phyloP scores from a whole-genome alignment of 2,888 invertebrate genomes.

The Drosophila macrospina region DNA sequence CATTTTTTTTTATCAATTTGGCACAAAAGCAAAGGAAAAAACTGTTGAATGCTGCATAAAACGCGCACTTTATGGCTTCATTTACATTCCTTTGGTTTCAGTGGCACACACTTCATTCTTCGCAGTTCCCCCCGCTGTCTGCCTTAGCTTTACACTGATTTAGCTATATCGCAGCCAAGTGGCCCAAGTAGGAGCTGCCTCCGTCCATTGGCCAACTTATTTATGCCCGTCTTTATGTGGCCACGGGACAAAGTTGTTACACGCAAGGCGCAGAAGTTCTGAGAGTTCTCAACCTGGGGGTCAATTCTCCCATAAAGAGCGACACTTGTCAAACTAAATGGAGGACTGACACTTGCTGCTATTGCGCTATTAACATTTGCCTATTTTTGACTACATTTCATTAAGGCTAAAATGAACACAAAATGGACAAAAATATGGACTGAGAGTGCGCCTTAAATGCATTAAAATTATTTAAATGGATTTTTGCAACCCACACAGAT shows the following conservation, averaged over 20 bases:
- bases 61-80: constrained; percentile 75
- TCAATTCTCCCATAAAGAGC: constrained; percentile 58
- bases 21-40: constrained; percentile 24
- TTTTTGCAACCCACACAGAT: constrained; percentile 5
- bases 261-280: constrained; percentile 20
- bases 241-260: constrained; percentile 19
- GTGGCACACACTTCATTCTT: constrained; percentile 19
- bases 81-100: constrained; percentile 72
- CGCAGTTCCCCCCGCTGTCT: not conserved
- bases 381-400: constrained; percentile 48
- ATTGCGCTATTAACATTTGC: constrained; percentile 19
- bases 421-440: constrained; percentile 14
- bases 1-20: constrained; percentile 54
- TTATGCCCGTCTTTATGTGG: constrained; percentile 60
- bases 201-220: constrained; percentile 32
- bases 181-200: not conserved
- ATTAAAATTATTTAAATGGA: constrained; percentile 45
- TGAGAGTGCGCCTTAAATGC: constrained; percentile 34
- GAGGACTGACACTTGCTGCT: constrained; percentile 31
- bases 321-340: not conserved
- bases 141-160: constrained; percentile 29
- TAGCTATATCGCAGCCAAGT: constrained; percentile 23
- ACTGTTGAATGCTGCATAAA: constrained; percentile 58
- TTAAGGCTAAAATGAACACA: constrained; percentile 27
- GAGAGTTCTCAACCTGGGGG: constrained; percentile 36